Conservation (phyloP, 30 jellyfish, hydroid and myxozoan species). For the Euphysa ruthae region DNA sequence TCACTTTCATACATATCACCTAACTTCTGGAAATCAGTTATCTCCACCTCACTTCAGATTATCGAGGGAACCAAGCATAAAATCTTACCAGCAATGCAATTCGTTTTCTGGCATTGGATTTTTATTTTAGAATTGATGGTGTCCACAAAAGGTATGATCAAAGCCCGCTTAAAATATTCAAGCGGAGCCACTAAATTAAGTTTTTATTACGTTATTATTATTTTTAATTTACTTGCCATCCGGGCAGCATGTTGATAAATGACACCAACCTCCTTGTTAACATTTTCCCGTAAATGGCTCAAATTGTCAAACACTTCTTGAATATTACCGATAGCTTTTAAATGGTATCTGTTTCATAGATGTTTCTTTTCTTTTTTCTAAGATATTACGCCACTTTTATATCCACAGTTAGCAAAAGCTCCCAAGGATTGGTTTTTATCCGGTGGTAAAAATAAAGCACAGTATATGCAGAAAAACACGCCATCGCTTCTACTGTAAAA, state of each 20-base stretch:
- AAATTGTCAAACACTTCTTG: too few species aligned
- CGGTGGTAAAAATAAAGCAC: neutral
- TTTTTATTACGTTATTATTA: neutral
- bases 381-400: neutral
- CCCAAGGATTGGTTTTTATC: neutral
- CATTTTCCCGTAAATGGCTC: neutral
- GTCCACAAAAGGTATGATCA: neutral
- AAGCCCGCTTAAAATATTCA: neutral
- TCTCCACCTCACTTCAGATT: conserved; percentile 10
- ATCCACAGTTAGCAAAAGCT: conserved; percentile 1
- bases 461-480: too few species aligned
- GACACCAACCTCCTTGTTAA: neutral
- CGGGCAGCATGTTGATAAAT: neutral
- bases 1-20: too few species aligned
- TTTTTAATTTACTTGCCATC: neutral
- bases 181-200: neutral
- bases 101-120: neutral
- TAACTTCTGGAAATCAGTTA: too few species aligned
- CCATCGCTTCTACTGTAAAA: too few species aligned
- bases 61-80: conserved; percentile 14
- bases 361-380: neutral
- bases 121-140: neutral
- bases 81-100: conserved; percentile 1
- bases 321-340: neutral
- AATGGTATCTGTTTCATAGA: neutral